phyloP scores from a whole-genome alignment of 35 echinoderm and acorn worm genomes.

The Hemicentrotus pulcherrimus region DNA sequence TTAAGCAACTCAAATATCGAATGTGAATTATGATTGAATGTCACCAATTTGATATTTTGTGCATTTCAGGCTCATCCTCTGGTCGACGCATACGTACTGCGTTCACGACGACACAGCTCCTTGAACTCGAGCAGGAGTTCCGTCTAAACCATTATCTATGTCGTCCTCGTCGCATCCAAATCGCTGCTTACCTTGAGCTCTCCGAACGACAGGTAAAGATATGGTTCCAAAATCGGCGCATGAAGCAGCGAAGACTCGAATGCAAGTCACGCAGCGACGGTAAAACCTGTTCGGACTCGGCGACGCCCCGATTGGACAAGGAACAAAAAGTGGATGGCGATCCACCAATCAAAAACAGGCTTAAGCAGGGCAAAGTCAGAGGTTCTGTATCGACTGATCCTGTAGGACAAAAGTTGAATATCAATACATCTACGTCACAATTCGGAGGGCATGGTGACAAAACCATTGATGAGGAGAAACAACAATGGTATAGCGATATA shows the following conservation, averaged over 20 bases:
- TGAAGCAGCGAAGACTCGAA: conserved; percentile 65
- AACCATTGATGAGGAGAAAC: background rate
- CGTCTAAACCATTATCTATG: conserved; percentile 88
- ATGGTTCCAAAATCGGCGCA: conserved; percentile 73
- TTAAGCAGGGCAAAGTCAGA: background rate
- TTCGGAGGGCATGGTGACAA: background rate
- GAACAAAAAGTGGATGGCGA: background rate
- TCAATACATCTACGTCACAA: background rate
- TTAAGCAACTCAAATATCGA: too few species aligned
- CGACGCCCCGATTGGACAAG: background rate
- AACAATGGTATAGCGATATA: background rate
- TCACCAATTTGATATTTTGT: background rate
- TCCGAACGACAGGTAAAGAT: conserved; percentile 91
- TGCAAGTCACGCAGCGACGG: conserved; percentile 10
- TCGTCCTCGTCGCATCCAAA: conserved; percentile 92
- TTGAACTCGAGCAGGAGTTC: conserved; percentile 94
- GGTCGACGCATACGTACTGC: conserved; percentile 78
- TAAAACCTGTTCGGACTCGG: background rate
- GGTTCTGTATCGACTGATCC: background rate
- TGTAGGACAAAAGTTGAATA: background rate
- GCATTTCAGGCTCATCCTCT: background rate
- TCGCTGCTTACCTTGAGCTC: conserved; percentile 83
- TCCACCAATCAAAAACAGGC: background rate
- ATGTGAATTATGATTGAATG: too few species aligned
- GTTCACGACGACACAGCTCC: conserved; percentile 93